A percentile compares a stretch with the other conserved stretches of the same genome.
Conservation (phyloP, 2,888 invertebrate species). For the Dolichomitus sp. region DNA sequence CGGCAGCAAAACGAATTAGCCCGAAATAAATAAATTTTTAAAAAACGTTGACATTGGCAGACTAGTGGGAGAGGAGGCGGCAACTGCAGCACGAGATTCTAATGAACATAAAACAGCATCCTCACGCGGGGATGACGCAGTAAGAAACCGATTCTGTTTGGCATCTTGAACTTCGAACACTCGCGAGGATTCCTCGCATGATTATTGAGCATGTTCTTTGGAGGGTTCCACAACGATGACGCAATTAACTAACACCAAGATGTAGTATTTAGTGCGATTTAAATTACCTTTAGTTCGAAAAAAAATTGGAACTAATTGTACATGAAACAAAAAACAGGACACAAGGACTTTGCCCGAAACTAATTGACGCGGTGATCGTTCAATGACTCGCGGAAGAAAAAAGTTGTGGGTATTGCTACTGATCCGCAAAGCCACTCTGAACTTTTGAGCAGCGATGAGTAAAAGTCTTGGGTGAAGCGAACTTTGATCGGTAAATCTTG, state of each 20-base stretch:
- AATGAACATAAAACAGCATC: conserved; percentile 10
- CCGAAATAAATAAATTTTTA: no score
- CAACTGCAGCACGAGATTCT: conserved; percentile 36
- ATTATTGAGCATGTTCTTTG: conserved; percentile 12
- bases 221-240: conserved; percentile 35
- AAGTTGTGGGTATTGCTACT: neutral
- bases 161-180: conserved; percentile 23
- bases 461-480: conserved; percentile 14
- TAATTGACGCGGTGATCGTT: conserved; percentile 10
- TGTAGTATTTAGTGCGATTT: neutral
- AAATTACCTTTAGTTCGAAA: neutral
- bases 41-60: neutral
- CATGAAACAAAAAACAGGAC: conserved; percentile 6
- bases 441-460: neutral
- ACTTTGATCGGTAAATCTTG: conserved; percentile 57
- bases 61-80: neutral
- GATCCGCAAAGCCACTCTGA: neutral
- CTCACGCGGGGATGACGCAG: conserved; percentile 9
- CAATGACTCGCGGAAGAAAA: conserved; percentile 44
- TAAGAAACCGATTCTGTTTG: conserved; percentile 18
- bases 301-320: conserved; percentile 1
- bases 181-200: conserved; percentile 7
- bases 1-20: neutral
- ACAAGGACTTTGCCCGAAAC: conserved; percentile 39
- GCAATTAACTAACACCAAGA: conserved; percentile 4